phyloP scores from a whole-genome alignment of 1,140 invertebrate genomes.

The Mylabris phalerata region DNA sequence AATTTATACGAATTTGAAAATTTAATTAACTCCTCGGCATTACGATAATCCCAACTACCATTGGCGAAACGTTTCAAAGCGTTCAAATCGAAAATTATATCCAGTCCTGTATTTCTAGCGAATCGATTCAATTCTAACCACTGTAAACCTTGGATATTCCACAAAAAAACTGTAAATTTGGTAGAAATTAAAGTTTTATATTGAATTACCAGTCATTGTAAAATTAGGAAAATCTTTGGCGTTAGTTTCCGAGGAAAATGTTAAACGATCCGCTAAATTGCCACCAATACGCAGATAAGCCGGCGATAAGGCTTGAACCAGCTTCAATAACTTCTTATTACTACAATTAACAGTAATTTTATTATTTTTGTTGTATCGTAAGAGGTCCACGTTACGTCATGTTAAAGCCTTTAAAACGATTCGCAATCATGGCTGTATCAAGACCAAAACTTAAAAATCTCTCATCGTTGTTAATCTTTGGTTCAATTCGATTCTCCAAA shows the following conservation, averaged over 20 bases:
- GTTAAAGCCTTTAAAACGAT: slow-evolving; percentile 33
- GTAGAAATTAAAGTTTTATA: not conserved
- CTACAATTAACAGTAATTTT: slow-evolving; percentile 6
- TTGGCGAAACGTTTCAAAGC: slow-evolving; percentile 50
- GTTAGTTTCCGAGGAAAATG: slow-evolving; percentile 41
- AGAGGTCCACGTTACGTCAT: slow-evolving; percentile 29
- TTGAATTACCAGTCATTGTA: slow-evolving; percentile 40
- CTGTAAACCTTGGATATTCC: slow-evolving; percentile 34
- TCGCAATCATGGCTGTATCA: slow-evolving; percentile 33
- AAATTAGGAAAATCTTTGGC: slow-evolving; percentile 38
- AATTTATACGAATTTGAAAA: slow-evolving; percentile 49
- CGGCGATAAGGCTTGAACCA: slow-evolving; percentile 51
- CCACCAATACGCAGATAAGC: slow-evolving; percentile 58
- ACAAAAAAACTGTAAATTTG: not conserved
- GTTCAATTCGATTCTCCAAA: not conserved
- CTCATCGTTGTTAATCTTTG: slow-evolving; percentile 10
- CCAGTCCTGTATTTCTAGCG: slow-evolving; percentile 34
- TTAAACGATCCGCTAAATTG: slow-evolving; percentile 57
- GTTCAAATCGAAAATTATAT: slow-evolving; percentile 48
- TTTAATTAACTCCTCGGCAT: slow-evolving; percentile 55
- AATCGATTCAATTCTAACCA: slow-evolving; percentile 58
- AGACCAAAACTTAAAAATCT: slow-evolving; percentile 36
- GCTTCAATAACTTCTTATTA: slow-evolving; percentile 45
- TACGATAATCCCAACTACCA: slow-evolving; percentile 54
- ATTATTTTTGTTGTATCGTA: not conserved